Conservation (phyloP, 2,888 invertebrate species). For the Nomada fabriciana region DNA sequence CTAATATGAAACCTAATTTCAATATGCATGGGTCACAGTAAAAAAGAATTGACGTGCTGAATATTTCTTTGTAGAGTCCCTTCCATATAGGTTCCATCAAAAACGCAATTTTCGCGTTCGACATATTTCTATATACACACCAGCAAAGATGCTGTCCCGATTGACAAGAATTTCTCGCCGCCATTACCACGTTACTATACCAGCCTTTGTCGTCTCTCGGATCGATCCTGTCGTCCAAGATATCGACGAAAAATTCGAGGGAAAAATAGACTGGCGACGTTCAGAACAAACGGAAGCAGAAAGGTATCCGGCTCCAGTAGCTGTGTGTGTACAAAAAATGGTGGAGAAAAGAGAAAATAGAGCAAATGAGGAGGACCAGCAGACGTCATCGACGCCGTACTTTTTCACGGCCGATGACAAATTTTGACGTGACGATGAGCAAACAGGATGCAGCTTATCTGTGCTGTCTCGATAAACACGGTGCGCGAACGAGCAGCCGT, state of each 20-base stretch:
- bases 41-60: too few species aligned
- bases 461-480: conserved; percentile 48
- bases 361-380: not conserved
- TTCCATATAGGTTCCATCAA: too few species aligned
- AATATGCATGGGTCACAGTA: too few species aligned
- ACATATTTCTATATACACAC: too few species aligned
- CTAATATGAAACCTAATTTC: too few species aligned
- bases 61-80: too few species aligned
- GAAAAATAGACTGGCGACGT: conserved; percentile 1
- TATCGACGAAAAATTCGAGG: not conserved
- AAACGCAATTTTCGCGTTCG: too few species aligned
- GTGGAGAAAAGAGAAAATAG: not conserved
- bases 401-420: conserved; percentile 40
- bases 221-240: conserved; percentile 15
- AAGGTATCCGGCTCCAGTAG: not conserved
- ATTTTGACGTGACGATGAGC: conserved; percentile 50
- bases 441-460: conserved; percentile 69
- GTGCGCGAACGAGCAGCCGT: not conserved
- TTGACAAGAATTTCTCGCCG: too few species aligned
- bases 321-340: not conserved
- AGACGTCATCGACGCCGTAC: conserved; percentile 3
- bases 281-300: conserved; percentile 1
- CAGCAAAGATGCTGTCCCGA: too few species aligned
- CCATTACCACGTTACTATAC: too few species aligned
- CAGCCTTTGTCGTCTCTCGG: conserved; percentile 40